A percentile compares a stretch with the other conserved stretches of the same genome.
Conservation (phyloP, 2,113 vertebrate species). For the Holacanthus passer region DNA sequence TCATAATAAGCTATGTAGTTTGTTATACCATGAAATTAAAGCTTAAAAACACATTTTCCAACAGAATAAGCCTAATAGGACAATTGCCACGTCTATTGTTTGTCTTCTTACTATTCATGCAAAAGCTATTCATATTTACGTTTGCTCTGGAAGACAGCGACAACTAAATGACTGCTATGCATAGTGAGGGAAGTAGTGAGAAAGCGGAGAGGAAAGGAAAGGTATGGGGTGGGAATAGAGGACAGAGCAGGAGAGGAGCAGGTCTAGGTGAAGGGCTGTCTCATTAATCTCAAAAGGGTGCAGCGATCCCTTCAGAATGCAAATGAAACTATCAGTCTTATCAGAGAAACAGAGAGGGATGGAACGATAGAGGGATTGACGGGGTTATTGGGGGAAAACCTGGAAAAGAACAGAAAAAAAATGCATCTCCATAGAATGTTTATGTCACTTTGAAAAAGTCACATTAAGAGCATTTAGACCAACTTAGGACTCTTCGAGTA, state of each 20-base stretch:
- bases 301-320: constrained; percentile 60
- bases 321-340: constrained; percentile 73
- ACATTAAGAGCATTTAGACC: constrained; percentile 12
- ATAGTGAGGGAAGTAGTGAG: neutral
- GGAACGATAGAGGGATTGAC: constrained; percentile 40
- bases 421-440: neutral
- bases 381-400: constrained; percentile 1
- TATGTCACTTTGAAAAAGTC: constrained; percentile 2
- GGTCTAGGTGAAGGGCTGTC: constrained; percentile 66
- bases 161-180: neutral
- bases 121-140: neutral
- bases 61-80: neutral
- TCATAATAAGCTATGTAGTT: neutral
- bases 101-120: neutral
- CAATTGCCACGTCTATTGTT: neutral
- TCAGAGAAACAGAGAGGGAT: constrained; percentile 37
- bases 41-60: neutral
- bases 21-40: neutral
- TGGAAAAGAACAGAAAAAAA: neutral
- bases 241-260: constrained; percentile 22
- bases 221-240: constrained; percentile 4
- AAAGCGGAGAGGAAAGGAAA: neutral
- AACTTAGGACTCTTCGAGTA: neutral
- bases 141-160: neutral
- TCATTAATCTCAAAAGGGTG: constrained; percentile 75